These are phyloP conservation scores for Phenganax marumi DNA, from an alignment of 92 coral and sea anemone species.

Conservation along the genomic window DNA sequence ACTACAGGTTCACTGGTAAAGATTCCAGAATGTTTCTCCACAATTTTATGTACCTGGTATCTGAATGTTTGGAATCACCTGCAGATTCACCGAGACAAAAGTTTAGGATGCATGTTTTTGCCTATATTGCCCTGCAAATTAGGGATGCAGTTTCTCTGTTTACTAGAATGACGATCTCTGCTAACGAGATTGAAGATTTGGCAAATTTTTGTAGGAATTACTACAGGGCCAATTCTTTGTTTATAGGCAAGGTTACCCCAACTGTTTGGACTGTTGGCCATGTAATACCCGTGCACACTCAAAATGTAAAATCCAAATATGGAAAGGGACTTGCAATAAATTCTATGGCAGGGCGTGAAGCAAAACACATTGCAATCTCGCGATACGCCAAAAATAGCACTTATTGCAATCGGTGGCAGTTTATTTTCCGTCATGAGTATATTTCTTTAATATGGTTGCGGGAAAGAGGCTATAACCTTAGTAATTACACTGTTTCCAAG, in stretches of 20 bases:
- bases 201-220: conserved; percentile 45
- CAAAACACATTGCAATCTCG: conserved; percentile 59
- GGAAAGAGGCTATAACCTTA: conserved; percentile 57
- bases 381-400: conserved; percentile 53
- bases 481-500: conserved; percentile 40
- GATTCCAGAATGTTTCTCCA: conserved; percentile 48
- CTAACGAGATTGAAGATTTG: conserved; percentile 45
- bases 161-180: conserved; percentile 46
- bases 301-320: conserved; percentile 44
- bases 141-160: conserved; percentile 54
- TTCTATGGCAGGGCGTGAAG: conserved; percentile 68
- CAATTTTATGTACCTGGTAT: conserved; percentile 54
- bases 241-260: conserved; percentile 55
- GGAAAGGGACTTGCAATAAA: conserved; percentile 63
- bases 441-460: neutral
- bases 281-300: conserved; percentile 67
- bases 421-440: conserved; percentile 11
- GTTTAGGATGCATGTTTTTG: conserved; percentile 47
- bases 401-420: conserved; percentile 15
- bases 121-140: conserved; percentile 60
- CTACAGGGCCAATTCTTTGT: conserved; percentile 57
- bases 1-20: conserved; percentile 43
- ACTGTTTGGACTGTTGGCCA: conserved; percentile 70
- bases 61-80: conserved; percentile 38
- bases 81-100: conserved; percentile 43